phyloP scores from a whole-genome alignment of 2,113 vertebrate genomes.

The Ameiurus melas region DNA sequence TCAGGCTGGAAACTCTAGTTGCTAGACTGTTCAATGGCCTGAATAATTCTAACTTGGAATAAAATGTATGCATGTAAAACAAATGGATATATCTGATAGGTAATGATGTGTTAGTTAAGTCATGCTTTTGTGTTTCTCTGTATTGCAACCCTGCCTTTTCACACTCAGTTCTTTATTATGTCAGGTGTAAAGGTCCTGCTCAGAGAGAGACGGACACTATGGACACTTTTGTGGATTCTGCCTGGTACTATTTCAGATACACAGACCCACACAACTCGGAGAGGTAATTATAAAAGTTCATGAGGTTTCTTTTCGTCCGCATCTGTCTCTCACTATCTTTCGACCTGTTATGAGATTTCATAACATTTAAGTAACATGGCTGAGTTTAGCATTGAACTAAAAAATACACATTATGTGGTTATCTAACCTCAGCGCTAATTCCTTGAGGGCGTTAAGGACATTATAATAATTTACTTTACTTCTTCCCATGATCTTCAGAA shows the following conservation, averaged over 20 bases:
- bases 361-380: not conserved
- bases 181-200: conserved; percentile 84
- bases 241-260: conserved; percentile 96
- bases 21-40: not conserved
- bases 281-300: conserved; percentile 70
- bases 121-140: conserved; percentile 41
- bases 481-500: not conserved
- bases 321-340: conserved; percentile 10
- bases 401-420: not conserved
- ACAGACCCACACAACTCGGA: conserved; percentile 82
- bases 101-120: conserved; percentile 30
- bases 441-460: not conserved
- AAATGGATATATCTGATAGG: not conserved
- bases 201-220: conserved; percentile 91
- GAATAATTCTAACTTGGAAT: not conserved
- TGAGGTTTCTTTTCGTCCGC: not conserved
- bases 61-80: not conserved
- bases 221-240: conserved; percentile 96
- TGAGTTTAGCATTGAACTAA: not conserved
- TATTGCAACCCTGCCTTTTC: conserved; percentile 3
- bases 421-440: not conserved
- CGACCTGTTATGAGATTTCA: not conserved
- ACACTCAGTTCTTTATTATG: conserved; percentile 11
- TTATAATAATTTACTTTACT: not conserved
- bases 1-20: not conserved